Evolutionary conservation across 1,140 invertebrate genomes (phyloP), one percentile per base, ranked within the genome.

Genomic region (Camponotus floridanus): DNA sequence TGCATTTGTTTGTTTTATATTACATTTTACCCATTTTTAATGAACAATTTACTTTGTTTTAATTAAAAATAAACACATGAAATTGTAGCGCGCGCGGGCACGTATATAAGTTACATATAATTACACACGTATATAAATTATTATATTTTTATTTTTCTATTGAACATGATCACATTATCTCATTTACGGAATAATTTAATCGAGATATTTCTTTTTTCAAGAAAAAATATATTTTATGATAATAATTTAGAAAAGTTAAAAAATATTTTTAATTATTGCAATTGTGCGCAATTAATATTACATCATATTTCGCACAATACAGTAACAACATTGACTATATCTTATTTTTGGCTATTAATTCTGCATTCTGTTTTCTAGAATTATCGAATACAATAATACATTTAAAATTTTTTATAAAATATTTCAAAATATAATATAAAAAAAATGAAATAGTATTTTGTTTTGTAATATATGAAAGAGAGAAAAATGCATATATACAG

Each of bases 1-100:
- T 92, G 87, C 91, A 85, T 93, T 92, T 88, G 91, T 90, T 93
- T 93, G 91, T 94, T 94, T 93, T 92, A 57, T 86, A 91, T 91
- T 88, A 61, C 39, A 78, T 85, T 85, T 42, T 86, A 86, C 88
- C 88, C 88, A 89, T 57, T 89, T 88, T 88, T 78, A 86, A 86
- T 48, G 48, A 65, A 78, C 79, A 57, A 33, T 64, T 80, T 68
- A 31, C 26, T 61, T 45, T 59, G 18, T 76, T 45, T 15, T 61
- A 74, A 74, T 73, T n/a, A 18, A 51, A 51, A 65, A 62, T 79
- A 71, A 26, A 5, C 59, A 5, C 59, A 36, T 31, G 51, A 86
- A 45, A 31, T 13, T 61, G 9, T 26, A 26, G 26, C 33, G 51
- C 33, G 21, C 18, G 13, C n/a, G 36, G 36, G 15, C 15, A 15